Evolutionary conservation across 2,888 invertebrate genomes (phyloP).

Genomic region (Tetragonisca angustula): DNA sequence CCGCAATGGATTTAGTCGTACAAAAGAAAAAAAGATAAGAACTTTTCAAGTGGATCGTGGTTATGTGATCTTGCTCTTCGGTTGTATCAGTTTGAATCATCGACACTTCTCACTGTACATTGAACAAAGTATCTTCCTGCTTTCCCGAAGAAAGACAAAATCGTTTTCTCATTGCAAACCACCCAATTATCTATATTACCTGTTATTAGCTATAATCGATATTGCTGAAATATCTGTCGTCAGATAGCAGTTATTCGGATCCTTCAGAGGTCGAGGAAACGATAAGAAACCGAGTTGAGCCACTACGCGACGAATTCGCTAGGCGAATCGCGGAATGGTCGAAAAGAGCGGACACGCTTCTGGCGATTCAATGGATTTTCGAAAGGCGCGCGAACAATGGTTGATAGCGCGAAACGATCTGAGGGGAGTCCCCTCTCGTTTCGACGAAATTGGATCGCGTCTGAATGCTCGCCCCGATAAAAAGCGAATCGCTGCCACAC

Average conservation of each 20-base stretch:
- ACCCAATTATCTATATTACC: too few relatives aligned
- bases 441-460: slow-evolving; percentile 63
- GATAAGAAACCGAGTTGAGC: not conserved
- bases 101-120: too few relatives aligned
- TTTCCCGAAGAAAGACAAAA: too few relatives aligned
- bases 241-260: not conserved
- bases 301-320: too few relatives aligned
- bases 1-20: too few relatives aligned
- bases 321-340: not conserved
- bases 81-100: too few relatives aligned
- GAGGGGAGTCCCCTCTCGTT: slow-evolving; percentile 35
- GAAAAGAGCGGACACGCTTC: slow-evolving; percentile 12
- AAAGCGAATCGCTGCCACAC: slow-evolving; percentile 54
- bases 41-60: too few relatives aligned
- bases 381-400: slow-evolving; percentile 48
- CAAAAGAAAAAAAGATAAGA: too few relatives aligned
- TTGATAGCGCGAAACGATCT: slow-evolving; percentile 43
- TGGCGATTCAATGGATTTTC: slow-evolving; percentile 41
- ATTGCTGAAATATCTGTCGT: too few relatives aligned
- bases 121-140: too few relatives aligned
- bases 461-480: slow-evolving; percentile 54
- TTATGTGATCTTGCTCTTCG: too few relatives aligned
- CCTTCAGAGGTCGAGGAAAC: not conserved
- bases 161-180: not conserved
- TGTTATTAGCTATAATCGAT: not conserved